Evolutionary conservation across 2,888 invertebrate species (phyloP).

Genomic region (Julus scandinavius): DNA sequence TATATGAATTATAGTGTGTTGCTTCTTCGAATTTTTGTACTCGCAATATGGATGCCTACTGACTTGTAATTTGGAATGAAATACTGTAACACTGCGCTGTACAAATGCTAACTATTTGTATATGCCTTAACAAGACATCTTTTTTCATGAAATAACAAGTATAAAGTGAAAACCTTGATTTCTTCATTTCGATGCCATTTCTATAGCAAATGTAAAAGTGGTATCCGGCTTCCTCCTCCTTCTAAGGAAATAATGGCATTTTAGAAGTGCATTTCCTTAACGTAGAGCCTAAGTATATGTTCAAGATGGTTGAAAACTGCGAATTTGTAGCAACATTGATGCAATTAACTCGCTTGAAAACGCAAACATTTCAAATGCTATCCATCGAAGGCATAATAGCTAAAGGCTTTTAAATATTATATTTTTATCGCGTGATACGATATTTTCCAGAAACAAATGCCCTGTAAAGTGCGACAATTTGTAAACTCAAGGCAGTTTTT

Average conservation of each 20-base stretch:
- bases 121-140: too few relatives aligned
- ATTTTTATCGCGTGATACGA: neutral
- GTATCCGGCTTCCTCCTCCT: too few relatives aligned
- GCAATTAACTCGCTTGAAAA: slow-evolving; percentile 8
- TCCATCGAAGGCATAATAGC: neutral
- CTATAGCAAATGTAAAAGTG: too few relatives aligned
- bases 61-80: too few relatives aligned
- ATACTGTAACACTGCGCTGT: too few relatives aligned
- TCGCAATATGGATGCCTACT: too few relatives aligned
- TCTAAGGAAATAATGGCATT: neutral
- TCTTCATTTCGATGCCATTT: too few relatives aligned
- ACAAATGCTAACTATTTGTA: too few relatives aligned
- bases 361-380: neutral
- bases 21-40: too few relatives aligned
- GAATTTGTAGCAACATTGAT: neutral
- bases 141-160: too few relatives aligned
- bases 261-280: neutral
- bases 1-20: too few relatives aligned
- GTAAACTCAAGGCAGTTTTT: neutral
- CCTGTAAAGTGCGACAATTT: neutral
- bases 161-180: too few relatives aligned
- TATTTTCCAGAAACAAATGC: neutral
- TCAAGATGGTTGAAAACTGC: neutral
- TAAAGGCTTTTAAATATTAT: neutral
- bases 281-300: neutral